Percentiles rank a stretch among this genome's conserved stretches.
phyloP scores from a whole-genome alignment of 2,888 invertebrate species.

The Latheticus oryzae region DNA sequence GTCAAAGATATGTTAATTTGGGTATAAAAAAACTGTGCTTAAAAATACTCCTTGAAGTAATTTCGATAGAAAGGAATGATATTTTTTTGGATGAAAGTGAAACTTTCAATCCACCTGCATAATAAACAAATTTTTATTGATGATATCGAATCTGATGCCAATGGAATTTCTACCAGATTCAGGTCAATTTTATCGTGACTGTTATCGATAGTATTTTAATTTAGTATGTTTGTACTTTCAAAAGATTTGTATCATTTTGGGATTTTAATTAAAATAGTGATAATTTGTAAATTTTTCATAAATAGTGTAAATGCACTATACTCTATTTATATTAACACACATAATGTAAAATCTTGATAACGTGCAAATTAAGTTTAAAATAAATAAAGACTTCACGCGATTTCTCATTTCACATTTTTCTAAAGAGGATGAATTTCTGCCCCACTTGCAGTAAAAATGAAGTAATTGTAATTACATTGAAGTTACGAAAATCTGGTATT shows the following conservation, averaged over 20 bases:
- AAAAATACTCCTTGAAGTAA: too few species aligned
- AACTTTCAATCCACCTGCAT: conserved; percentile 20
- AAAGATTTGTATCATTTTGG: too few species aligned
- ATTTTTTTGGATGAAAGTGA: conserved; percentile 12
- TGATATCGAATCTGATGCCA: conserved; percentile 31
- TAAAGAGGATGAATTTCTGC: conserved; percentile 9
- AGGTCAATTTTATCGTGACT: conserved; percentile 24
- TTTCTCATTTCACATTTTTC: conserved; percentile 19
- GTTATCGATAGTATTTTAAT: background rate
- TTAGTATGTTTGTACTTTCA: conserved; percentile 10
- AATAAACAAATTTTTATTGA: conserved; percentile 10
- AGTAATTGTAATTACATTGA: conserved; percentile 18
- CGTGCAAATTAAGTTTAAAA: conserved; percentile 25
- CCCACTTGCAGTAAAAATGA: conserved; percentile 10
- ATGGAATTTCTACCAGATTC: conserved; percentile 33
- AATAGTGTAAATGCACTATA: too few species aligned
- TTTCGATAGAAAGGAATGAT: too few species aligned
- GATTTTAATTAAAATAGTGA: too few species aligned
- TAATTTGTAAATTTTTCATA: too few species aligned
- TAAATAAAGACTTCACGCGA: conserved; percentile 26
- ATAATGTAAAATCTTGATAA: conserved; percentile 19
- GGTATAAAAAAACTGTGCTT: too few species aligned
- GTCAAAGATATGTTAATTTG: too few species aligned
- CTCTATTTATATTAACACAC: too few species aligned
- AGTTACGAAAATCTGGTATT: conserved; percentile 27